Evolutionary conservation across 2,888 invertebrate genomes (phyloP), one percentile per base, ranked within the genome.

Genomic region (Lepidocyrtinus sp.): DNA sequence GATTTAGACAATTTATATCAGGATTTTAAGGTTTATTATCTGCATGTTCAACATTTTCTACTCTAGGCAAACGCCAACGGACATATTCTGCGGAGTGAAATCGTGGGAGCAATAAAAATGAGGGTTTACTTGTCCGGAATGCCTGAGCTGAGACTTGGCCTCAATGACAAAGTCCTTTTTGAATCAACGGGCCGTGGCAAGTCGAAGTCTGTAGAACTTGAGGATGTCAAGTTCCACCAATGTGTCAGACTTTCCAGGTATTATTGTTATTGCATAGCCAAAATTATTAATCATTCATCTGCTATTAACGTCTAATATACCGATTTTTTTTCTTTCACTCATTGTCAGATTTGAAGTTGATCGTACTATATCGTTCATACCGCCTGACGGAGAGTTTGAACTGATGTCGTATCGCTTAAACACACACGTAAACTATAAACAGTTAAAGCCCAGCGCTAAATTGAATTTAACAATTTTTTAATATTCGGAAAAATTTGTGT

Each of bases 91-190:
- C 92, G 98, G 69, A 98, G 97, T 89, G 99, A 99, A 90, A 99
- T 99, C 87, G 98, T 99, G 17, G 99, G 99, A 71, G 96, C 97
- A 74, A 97, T 99, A 77, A 98, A 98, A 91, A 99, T 99, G 99
- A 91, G 99, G 85, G 99, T 99, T 0, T 99, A 98, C 89, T 89
- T 99, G 45, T 97, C 97, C 5, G 99, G 99, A 9, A 99, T 99
- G 99, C 99, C 99, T 0, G 99, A 99, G 89, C 89, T 99, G 73
- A 92, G 99, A 64, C 91, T 99, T 24, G 99, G 99, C 0, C 91
- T 99, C 1, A 99, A 99, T 89, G 99, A 99, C 88, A 99, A 99
- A 90, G 95, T 99, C 1, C 90, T 99, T 0, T 99, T 99, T 90
- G 98, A 99, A 89, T 97, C 96, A 86, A 98, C 98, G 0, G 99